Base-by-base conservation (phyloP, 2,797 vertebrate species). In the Dendrocincla fuliginosa region DNA sequence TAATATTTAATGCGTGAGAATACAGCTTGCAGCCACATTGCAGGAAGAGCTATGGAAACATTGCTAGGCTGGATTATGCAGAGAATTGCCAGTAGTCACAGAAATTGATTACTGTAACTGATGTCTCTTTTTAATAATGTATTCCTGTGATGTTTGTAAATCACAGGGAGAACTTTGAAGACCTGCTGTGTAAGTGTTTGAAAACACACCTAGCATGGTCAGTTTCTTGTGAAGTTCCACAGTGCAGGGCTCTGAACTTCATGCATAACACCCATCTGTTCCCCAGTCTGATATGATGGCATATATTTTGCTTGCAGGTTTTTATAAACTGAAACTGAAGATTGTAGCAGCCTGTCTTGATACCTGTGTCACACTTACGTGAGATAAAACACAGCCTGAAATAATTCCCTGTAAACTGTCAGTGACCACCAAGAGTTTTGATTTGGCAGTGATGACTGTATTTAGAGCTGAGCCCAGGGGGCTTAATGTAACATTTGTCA, bases 81-180 rank as follows among this genome's bases (percentile, higher is more conserved):
- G 79, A 79, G 78, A 91, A 84, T 84, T 95, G 44, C 61, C 57
- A 28, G 33, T 59, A 59, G 78, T 95, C 86, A 89, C 19, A 92
- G 85, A 75, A 91, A 95, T 71, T 85, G 81, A 85, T 95, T 70
- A 75, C 50, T 92, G 30, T 93, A 95, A 86, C 71, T 77, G 61
- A 75, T 81, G 61, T 85, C 50, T 95, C 57, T 92, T 60, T 89
- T 90, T 93, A 87, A 78, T 89, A 49, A 57, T 28, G 32, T 86
- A 52, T 84, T 84, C 55, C 60, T 89, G 75, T 13, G 53, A 85
- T 80, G 50, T 91, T 94, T 85, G 42, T 50, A 87, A 93, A 64
- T 83, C 76, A 52, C 46, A 44, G 65, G 23, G 18, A 5, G 41
- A 44, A 71, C 39, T 88, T 75, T 25, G 84, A 89, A 89, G 65